Conservation (phyloP, 2,888 invertebrate species). For the Saturnia pavonia region DNA sequence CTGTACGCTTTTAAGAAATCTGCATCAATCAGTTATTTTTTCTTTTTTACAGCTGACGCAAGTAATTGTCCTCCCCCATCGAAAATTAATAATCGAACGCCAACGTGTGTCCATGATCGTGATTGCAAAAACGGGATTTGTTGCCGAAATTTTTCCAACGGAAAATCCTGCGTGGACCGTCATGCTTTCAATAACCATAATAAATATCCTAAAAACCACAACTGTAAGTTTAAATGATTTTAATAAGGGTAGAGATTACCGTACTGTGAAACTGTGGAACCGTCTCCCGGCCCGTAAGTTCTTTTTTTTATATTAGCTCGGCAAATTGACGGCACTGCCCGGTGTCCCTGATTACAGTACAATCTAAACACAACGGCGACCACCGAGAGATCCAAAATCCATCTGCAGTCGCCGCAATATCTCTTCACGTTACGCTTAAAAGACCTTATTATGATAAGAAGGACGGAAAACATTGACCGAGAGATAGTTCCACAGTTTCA, state of each 20-base stretch:
- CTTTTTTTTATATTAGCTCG: too few species aligned
- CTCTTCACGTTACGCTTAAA: too few species aligned
- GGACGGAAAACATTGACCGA: too few species aligned
- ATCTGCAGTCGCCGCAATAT: too few species aligned
- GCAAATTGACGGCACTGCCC: too few species aligned
- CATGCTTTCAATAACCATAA: slow-evolving; percentile 33
- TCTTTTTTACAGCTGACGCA: slow-evolving; percentile 3
- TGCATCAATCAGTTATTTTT: neutral
- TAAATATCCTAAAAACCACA: neutral
- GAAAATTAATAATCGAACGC: neutral
- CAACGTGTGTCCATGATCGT: slow-evolving; percentile 50
- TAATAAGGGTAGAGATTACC: neutral
- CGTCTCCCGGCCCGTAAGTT: too few species aligned
- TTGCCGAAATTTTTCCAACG: slow-evolving; percentile 84
- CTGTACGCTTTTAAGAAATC: neutral
- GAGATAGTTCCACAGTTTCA: too few species aligned
- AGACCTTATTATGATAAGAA: too few species aligned
- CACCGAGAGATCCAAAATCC: too few species aligned
- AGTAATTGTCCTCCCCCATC: slow-evolving; percentile 12
- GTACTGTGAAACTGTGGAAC: too few species aligned
- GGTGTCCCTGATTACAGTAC: too few species aligned
- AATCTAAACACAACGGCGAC: too few species aligned
- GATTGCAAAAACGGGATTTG: slow-evolving; percentile 83
- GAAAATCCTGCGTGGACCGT: slow-evolving; percentile 82
- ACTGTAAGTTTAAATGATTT: neutral